A percentile compares a stretch with the other conserved stretches of the same genome.
phyloP scores from a whole-genome alignment of 2,113 vertebrate species.

The Vidua chalybeata region DNA sequence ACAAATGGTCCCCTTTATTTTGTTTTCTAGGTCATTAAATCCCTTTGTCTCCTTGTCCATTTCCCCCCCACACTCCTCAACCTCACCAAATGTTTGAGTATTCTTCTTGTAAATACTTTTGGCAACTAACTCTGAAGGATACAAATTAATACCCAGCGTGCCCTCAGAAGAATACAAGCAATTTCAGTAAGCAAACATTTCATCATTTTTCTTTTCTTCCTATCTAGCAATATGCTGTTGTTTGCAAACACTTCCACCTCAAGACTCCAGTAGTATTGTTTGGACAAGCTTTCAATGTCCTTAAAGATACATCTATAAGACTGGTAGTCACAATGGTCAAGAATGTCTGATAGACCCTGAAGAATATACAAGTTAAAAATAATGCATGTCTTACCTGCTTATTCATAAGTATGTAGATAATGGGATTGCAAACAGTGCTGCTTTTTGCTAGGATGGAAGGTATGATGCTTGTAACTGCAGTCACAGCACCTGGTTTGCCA shows the following conservation, averaged over 20 bases:
- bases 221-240: neutral
- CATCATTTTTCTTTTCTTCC: neutral
- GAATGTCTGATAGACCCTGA: neutral
- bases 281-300: neutral
- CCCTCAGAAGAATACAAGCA: neutral
- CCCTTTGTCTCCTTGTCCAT: neutral
- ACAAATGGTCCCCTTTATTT: neutral
- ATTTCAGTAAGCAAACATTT: neutral
- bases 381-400: constrained; percentile 74
- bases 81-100: neutral
- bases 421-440: constrained; percentile 85
- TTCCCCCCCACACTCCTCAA: neutral
- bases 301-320: neutral
- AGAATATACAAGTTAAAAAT: neutral
- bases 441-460: constrained; percentile 86
- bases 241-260: neutral
- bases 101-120: neutral
- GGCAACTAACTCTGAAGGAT: neutral
- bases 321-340: neutral
- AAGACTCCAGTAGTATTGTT: neutral
- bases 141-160: neutral
- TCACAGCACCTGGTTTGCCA: constrained; percentile 77
- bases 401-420: constrained; percentile 88
- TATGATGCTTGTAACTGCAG: constrained; percentile 78
- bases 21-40: neutral